phyloP scores from a whole-genome alignment of 2,888 invertebrate species.

The Hirtodrosophila trivittata region DNA sequence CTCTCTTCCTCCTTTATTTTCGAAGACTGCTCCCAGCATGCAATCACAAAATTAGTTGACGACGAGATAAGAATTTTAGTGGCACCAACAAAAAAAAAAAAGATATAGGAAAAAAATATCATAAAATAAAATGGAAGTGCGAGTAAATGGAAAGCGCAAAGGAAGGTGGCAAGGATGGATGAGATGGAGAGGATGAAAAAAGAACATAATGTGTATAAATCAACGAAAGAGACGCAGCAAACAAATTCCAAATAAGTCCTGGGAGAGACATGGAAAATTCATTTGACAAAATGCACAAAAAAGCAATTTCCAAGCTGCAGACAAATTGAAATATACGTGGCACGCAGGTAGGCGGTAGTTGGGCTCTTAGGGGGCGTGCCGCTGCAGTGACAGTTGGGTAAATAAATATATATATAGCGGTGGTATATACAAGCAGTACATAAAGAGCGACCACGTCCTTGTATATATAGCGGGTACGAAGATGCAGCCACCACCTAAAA shows the following conservation, averaged over 20 bases:
- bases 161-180: neutral
- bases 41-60: slow-evolving; percentile 77
- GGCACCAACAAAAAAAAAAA: slow-evolving; percentile 20
- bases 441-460: slow-evolving; percentile 34
- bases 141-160: slow-evolving; percentile 2
- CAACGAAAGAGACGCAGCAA: slow-evolving; percentile 63
- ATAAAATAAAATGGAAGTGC: slow-evolving; percentile 10
- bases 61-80: slow-evolving; percentile 77
- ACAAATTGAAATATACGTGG: slow-evolving; percentile 76
- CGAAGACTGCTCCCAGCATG: slow-evolving; percentile 51
- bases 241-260: slow-evolving; percentile 77
- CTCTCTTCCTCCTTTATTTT: slow-evolving; percentile 32
- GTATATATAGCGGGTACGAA: slow-evolving; percentile 36
- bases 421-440: slow-evolving; percentile 24
- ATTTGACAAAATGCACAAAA: slow-evolving; percentile 81
- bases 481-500: slow-evolving; percentile 79
- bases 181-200: neutral
- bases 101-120: slow-evolving; percentile 2
- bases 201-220: slow-evolving; percentile 69
- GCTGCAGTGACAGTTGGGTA: slow-evolving; percentile 73
- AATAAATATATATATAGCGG: slow-evolving; percentile 59
- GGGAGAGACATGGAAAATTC: slow-evolving; percentile 77
- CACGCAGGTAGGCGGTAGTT: slow-evolving; percentile 33
- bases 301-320: slow-evolving; percentile 80
- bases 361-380: slow-evolving; percentile 41